These are phyloP conservation scores for Xanthia icteritia DNA, from an alignment of 2,888 invertebrate species.

Conservation along the genomic window DNA sequence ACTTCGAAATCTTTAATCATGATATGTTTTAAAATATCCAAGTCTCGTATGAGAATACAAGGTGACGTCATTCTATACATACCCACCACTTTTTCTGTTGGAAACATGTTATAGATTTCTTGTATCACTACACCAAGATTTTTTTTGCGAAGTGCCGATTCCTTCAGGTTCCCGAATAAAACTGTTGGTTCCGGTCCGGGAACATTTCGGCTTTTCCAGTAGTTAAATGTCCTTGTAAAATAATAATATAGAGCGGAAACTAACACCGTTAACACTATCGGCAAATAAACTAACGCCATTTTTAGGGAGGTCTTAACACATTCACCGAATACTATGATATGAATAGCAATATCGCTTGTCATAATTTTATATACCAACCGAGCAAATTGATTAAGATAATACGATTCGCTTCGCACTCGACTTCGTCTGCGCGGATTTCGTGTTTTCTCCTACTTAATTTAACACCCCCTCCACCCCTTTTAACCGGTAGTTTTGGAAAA, in stretches of 20 bases:
- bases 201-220: constrained; percentile 76
- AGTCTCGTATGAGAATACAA: constrained; percentile 75
- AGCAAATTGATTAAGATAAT: background rate
- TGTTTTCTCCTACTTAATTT: no score
- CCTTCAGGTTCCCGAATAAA: constrained; percentile 74
- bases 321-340: constrained; percentile 1
- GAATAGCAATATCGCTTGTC: constrained; percentile 7
- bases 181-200: constrained; percentile 70
- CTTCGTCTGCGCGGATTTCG: no score
- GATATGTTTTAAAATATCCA: constrained; percentile 77
- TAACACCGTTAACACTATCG: constrained; percentile 35
- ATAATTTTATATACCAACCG: constrained; percentile 37
- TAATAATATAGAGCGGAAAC: constrained; percentile 68
- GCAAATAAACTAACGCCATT: constrained; percentile 22
- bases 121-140: constrained; percentile 29
- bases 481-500: no score
- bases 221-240: constrained; percentile 74
- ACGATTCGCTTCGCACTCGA: no score
- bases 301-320: constrained; percentile 10
- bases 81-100: constrained; percentile 78
- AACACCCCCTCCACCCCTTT: no score
- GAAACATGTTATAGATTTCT: constrained; percentile 62
- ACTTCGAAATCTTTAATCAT: constrained; percentile 79
- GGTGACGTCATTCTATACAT: constrained; percentile 77
- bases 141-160: constrained; percentile 53